Evolutionary conservation across 2,113 vertebrate genomes (phyloP), one percentile per base, ranked within the genome.

Genomic region (Neomonachus schauinslandi): DNA sequence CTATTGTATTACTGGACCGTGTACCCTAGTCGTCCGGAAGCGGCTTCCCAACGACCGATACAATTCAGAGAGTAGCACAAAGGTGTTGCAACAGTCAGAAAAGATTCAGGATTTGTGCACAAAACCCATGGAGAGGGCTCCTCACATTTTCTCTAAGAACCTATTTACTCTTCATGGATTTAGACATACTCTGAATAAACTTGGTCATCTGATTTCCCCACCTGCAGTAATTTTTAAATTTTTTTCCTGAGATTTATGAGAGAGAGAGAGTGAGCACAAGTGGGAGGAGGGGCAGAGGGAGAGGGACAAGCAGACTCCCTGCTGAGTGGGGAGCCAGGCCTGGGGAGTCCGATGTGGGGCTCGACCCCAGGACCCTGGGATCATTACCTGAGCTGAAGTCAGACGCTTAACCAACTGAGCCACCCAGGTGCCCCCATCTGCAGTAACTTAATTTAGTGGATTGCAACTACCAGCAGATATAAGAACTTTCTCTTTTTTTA

Each of bases 51-150:
- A 59, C 9, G 57, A 19, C 9, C 10, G 22, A 7, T 5, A 26
- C 33, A 21, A 59, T 15, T 42, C 12, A 51, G 53, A 90, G 4
- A 18, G 49, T 24, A 26, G 61, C 18, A 49, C 24, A 59, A 57
- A 55, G 61, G 10, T 24, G 10, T 12, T 13, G 1, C 10, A 72
- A 36, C 31, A n/a, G 14, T 57, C 39, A 69, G 39, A 63, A 65
- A 0, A 74, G 36, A 65, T 72, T 42, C 53, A 36, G 14, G 36
- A 8, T 22, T 16, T 0, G 14, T 2, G 63, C 55, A 22, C 13
- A 28, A 51, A 84, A 76, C 24, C 39, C 42, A 3, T 2, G 33
- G 42, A 65, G 11, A 72, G 7, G 71, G 51, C 31, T 12, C 39
- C 19, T 46, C 65, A 2, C 13, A 1, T 2, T 5, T 83, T 57